These are phyloP conservation scores for Nowickia ferox DNA, from an alignment of 2,888 invertebrate genomes.

Conservation along the genomic window DNA sequence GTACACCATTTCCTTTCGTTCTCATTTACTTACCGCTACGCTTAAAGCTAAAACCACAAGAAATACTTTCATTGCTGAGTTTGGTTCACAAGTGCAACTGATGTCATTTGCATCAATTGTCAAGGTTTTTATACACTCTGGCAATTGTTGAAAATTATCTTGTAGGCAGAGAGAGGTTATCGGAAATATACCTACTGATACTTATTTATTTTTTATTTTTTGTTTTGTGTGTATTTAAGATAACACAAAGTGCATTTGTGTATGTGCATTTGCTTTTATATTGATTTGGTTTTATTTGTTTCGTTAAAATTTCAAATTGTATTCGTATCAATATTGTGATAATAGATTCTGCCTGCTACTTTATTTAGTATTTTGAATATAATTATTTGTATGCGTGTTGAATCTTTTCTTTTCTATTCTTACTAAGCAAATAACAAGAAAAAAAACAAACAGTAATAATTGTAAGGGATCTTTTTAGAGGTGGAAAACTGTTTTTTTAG, in stretches of 20 bases:
- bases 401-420: not conserved
- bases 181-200: slow-evolving; percentile 43
- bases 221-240: not conserved
- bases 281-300: slow-evolving; percentile 21
- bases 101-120: slow-evolving; percentile 6
- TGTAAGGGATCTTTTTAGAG: not conserved
- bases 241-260: not conserved
- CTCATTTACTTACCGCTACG: slow-evolving; percentile 70
- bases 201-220: slow-evolving; percentile 18
- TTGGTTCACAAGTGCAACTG: slow-evolving; percentile 67
- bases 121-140: slow-evolving; percentile 70
- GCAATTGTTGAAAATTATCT: slow-evolving; percentile 18
- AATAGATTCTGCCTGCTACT: slow-evolving; percentile 9
- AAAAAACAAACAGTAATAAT: not conserved
- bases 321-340: slow-evolving; percentile 2
- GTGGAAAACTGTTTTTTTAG: not conserved
- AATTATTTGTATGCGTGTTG: not conserved
- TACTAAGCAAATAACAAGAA: not conserved
- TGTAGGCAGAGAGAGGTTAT: slow-evolving; percentile 50
- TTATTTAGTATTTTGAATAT: slow-evolving; percentile 4
- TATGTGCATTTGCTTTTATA: not conserved
- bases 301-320: not conserved
- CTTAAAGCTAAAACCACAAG: slow-evolving; percentile 72
- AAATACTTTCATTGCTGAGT: slow-evolving; percentile 73
- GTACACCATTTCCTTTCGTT: not conserved